Evolutionary conservation across 2,888 invertebrate species (phyloP).

Genomic region (Pachydiplax longipennis): DNA sequence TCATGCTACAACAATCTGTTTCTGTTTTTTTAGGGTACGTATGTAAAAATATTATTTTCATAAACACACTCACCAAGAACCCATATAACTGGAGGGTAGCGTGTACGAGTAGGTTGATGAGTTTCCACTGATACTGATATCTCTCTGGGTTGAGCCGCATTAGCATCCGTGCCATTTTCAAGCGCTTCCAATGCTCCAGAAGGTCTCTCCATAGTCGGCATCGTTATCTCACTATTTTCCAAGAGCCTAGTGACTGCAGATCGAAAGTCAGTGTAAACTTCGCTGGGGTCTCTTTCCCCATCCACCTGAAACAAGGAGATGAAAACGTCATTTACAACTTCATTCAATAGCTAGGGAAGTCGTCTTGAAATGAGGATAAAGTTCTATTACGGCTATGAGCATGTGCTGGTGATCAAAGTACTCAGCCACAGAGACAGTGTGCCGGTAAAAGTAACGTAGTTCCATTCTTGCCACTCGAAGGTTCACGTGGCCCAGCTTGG

Average conservation of each 20-base stretch:
- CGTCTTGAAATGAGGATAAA: background rate
- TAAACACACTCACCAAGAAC: slow-evolving; percentile 59
- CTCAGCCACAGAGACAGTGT: slow-evolving; percentile 89
- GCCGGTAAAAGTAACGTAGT: slow-evolving; percentile 85
- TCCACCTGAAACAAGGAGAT: slow-evolving; percentile 70
- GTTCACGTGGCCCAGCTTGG: slow-evolving; percentile 84
- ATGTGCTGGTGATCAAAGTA: slow-evolving; percentile 89
- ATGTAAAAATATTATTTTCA: no score
- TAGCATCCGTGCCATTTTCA: slow-evolving; percentile 65
- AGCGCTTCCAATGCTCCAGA: slow-evolving; percentile 16
- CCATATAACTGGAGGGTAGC: slow-evolving; percentile 61
- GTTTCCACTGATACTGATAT: slow-evolving; percentile 50
- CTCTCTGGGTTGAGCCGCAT: slow-evolving; percentile 52
- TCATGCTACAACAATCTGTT: no score
- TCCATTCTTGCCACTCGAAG: slow-evolving; percentile 87
- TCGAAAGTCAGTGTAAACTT: slow-evolving; percentile 87
- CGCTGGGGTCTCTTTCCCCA: slow-evolving; percentile 84
- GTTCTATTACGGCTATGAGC: slow-evolving; percentile 68
- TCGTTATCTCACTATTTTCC: slow-evolving; percentile 71
- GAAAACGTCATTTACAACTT: no score
- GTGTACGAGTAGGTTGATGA: slow-evolving; percentile 55
- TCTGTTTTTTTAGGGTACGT: no score
- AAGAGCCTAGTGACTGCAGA: slow-evolving; percentile 79
- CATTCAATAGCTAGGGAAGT: background rate
- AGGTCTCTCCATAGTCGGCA: slow-evolving; percentile 55